phyloP scores from a whole-genome alignment of 2,888 invertebrate genomes.

The Athalia rosae region DNA sequence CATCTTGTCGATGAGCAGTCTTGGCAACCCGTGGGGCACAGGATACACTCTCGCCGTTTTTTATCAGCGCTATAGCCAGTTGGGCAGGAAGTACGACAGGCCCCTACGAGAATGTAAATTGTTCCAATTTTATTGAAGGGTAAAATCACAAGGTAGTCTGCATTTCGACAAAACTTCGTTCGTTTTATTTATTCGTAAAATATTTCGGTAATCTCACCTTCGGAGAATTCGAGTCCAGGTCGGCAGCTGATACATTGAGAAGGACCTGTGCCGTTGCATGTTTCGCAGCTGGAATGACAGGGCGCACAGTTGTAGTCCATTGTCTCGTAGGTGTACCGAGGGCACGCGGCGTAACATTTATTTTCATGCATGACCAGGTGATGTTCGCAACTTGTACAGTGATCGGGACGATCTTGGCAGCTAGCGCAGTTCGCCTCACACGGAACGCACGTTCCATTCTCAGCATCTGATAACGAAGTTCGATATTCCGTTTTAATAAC shows the following conservation, averaged over 20 bases:
- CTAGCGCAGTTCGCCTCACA: conserved; percentile 92
- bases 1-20: conserved; percentile 85
- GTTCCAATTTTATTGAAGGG: neutral
- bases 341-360: conserved; percentile 89
- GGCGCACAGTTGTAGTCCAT: conserved; percentile 89
- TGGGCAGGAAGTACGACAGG: conserved; percentile 84
- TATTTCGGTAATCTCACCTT: conserved; percentile 81
- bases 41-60: conserved; percentile 86
- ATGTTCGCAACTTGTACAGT: conserved; percentile 91
- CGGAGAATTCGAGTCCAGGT: conserved; percentile 81
- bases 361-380: conserved; percentile 89
- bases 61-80: conserved; percentile 85
- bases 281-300: conserved; percentile 87
- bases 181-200: too few relatives aligned
- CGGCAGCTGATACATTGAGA: conserved; percentile 89
- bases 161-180: too few relatives aligned
- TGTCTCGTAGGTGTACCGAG: conserved; percentile 87
- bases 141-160: neutral
- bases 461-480: conserved; percentile 75
- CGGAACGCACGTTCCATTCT: conserved; percentile 86
- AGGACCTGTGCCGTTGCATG: conserved; percentile 86
- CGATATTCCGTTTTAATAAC: conserved; percentile 43
- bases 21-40: conserved; percentile 86
- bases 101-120: conserved; percentile 77
- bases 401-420: conserved; percentile 87